Evolutionary conservation across 2,888 invertebrate genomes (phyloP).

Genomic region (Eustalomyia histrio): DNA sequence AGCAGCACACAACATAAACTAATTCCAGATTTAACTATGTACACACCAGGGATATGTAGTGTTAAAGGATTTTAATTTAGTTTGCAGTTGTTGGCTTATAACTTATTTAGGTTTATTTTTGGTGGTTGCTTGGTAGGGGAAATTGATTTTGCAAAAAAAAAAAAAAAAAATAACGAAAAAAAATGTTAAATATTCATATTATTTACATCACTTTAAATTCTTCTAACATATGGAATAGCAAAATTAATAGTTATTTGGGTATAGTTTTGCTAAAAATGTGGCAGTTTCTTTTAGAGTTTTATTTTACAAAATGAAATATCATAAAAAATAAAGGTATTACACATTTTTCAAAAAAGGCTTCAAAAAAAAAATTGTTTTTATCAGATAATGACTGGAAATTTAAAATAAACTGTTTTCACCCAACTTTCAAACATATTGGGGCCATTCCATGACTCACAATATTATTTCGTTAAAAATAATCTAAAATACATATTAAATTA

Average conservation of each 20-base stretch:
- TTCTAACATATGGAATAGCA: neutral
- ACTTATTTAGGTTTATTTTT: constrained; percentile 39
- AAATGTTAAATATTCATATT: constrained; percentile 23
- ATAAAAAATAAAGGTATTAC: too few species aligned
- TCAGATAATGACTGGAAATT: too few species aligned
- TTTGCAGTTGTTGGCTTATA: constrained; percentile 27
- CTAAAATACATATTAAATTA: too few species aligned
- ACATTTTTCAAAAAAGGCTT: too few species aligned
- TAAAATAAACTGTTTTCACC: too few species aligned
- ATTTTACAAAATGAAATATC: too few species aligned
- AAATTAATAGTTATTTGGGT: constrained; percentile 8
- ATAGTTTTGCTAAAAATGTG: too few species aligned
- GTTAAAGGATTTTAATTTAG: constrained; percentile 23
- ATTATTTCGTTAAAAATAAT: too few species aligned
- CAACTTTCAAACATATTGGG: too few species aligned
- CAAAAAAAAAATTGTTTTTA: too few species aligned
- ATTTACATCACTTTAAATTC: constrained; percentile 3
- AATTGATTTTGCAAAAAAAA: constrained; percentile 27
- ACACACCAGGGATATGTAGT: constrained; percentile 29
- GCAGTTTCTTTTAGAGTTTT: too few species aligned
- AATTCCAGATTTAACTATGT: constrained; percentile 34
- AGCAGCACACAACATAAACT: neutral
- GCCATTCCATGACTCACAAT: too few species aligned
- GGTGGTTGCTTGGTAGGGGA: constrained; percentile 37
- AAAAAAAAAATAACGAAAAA: neutral